These are phyloP conservation scores for Peromyscus californicus DNA, from an alignment of 2,113 vertebrate species.

Conservation along the genomic window DNA sequence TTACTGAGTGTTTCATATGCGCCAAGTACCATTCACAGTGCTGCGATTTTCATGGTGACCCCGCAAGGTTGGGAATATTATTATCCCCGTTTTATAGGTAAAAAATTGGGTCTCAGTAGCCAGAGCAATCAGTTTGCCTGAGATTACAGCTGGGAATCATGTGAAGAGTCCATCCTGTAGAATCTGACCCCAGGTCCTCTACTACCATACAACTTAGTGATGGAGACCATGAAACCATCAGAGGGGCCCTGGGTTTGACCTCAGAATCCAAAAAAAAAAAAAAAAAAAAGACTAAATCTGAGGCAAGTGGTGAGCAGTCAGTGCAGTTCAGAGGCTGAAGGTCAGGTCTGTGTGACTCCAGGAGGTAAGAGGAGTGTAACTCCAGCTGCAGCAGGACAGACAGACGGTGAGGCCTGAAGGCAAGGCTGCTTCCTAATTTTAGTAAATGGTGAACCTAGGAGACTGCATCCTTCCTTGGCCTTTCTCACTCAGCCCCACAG, in stretches of 20 bases:
- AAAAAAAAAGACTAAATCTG: too few species aligned
- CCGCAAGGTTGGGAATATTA: constrained; percentile 2
- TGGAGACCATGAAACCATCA: neutral
- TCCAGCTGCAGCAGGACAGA: neutral
- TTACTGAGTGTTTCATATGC: too few species aligned
- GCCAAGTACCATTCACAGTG: neutral
- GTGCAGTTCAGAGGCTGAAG: neutral
- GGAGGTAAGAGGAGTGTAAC: neutral
- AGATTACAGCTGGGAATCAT: neutral
- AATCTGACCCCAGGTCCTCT: neutral
- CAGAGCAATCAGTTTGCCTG: neutral
- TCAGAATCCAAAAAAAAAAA: too few species aligned
- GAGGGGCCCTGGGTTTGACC: neutral
- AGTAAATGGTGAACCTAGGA: neutral
- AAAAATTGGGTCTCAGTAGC: neutral
- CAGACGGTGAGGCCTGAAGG: neutral
- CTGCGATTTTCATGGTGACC: neutral
- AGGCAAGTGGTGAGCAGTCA: neutral
- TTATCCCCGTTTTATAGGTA: neutral
- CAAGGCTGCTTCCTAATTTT: neutral
- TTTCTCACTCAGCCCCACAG: neutral
- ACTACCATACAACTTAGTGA: neutral
- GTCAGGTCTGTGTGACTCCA: neutral
- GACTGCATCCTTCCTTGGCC: neutral
- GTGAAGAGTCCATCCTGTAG: neutral